A percentile compares a stretch with the other conserved stretches of the same genome.
phyloP scores from a whole-genome alignment of 2,797 vertebrate genomes.

The Discoglossus pictus region DNA sequence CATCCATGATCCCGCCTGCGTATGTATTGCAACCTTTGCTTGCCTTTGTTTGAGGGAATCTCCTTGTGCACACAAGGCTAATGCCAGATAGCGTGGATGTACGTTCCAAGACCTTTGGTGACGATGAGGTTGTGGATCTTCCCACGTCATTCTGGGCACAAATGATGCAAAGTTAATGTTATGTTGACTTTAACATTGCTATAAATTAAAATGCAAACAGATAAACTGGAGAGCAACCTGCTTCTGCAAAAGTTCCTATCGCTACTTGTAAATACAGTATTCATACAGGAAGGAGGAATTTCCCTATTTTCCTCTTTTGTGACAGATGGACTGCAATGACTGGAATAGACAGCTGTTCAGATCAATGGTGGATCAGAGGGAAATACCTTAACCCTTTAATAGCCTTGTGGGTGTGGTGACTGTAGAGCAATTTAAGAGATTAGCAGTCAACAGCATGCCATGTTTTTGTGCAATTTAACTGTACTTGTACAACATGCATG shows the following conservation, averaged over 20 bases:
- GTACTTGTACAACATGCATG: background rate
- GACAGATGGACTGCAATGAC: conserved; percentile 33
- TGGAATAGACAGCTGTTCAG: conserved; percentile 29
- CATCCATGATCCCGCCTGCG: conserved; percentile 5
- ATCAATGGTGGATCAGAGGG: conserved; percentile 12
- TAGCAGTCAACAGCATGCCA: too few relatives aligned
- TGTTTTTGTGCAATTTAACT: too few relatives aligned
- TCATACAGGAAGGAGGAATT: conserved; percentile 35
- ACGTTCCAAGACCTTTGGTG: conserved; percentile 2
- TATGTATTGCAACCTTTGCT: conserved; percentile 30
- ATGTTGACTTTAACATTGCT: conserved; percentile 20
- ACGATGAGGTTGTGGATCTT: conserved; percentile 9
- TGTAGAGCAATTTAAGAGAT: too few relatives aligned
- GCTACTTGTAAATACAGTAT: background rate
- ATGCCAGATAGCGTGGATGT: conserved; percentile 1
- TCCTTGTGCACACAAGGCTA: conserved; percentile 39
- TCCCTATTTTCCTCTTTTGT: conserved; percentile 32
- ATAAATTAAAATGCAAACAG: conserved; percentile 11
- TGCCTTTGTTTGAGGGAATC: conserved; percentile 43
- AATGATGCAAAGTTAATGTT: conserved; percentile 27
- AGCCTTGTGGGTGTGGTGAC: too few relatives aligned
- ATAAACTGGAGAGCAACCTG: conserved; percentile 16
- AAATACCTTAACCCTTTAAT: conserved; percentile 40
- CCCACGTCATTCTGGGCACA: conserved; percentile 28
- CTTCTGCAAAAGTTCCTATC: conserved; percentile 21